phyloP scores from a whole-genome alignment of 2,113 vertebrate species.

The Ciconia boyciana region DNA sequence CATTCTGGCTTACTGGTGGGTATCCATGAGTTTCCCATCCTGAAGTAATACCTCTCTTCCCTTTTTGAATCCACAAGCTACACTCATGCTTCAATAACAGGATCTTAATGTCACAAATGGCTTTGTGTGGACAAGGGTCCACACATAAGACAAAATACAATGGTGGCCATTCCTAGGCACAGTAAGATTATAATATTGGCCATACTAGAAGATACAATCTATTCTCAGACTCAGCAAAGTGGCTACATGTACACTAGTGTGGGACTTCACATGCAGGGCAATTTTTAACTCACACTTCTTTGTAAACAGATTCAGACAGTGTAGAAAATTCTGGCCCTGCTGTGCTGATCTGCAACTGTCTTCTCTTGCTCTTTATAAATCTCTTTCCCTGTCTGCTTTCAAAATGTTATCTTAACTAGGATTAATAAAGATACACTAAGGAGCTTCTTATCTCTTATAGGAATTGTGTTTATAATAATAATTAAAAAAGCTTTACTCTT shows the following conservation, averaged over 20 bases:
- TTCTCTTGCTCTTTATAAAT: constrained; percentile 63
- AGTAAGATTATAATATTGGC: not conserved
- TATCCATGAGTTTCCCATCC: not conserved
- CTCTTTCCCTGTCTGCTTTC: constrained; percentile 51
- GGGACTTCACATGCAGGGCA: not conserved
- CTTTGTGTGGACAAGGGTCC: not conserved
- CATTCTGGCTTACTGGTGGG: not conserved
- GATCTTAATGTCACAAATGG: not conserved
- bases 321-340: constrained; percentile 12
- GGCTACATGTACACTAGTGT: not conserved
- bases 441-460: constrained; percentile 61
- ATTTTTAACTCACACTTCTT: constrained; percentile 9
- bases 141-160: not conserved
- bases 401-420: constrained; percentile 63
- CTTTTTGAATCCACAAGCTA: not conserved
- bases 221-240: not conserved
- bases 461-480: constrained; percentile 55
- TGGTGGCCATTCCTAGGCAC: not conserved
- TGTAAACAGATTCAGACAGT: constrained; percentile 7
- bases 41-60: not conserved
- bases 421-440: constrained; percentile 59
- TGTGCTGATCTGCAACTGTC: constrained; percentile 43
- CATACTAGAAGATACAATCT: not conserved
- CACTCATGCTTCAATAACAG: not conserved
- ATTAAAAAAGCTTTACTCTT: constrained; percentile 51